phyloP scores from a whole-genome alignment of 1,140 invertebrate genomes.

The Drosophila nikananu region DNA sequence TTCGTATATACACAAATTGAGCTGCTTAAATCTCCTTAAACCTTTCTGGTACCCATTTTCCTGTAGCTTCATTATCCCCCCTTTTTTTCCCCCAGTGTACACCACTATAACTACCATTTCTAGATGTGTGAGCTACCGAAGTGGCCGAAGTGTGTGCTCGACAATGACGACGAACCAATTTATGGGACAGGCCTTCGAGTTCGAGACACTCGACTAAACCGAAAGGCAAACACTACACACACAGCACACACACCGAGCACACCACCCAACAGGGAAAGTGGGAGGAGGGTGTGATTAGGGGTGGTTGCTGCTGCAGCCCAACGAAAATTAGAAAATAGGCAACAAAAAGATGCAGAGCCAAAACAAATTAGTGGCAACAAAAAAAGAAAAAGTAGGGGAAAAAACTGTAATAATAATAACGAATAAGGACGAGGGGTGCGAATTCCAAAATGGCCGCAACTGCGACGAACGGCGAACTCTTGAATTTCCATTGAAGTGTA shows the following conservation, averaged over 20 bases:
- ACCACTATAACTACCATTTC: conserved; percentile 6
- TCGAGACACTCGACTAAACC: conserved; percentile 52
- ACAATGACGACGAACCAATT: conserved; percentile 77
- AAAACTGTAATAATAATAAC: conserved; percentile 14
- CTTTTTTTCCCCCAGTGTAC: neutral
- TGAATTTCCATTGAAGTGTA: conserved; percentile 78
- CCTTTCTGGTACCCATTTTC: neutral
- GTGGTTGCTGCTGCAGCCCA: conserved; percentile 22
- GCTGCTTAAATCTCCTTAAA: too few species aligned
- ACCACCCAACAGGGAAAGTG: conserved; percentile 7
- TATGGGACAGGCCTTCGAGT: conserved; percentile 58
- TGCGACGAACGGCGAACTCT: conserved; percentile 26
- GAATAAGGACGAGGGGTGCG: conserved; percentile 34
- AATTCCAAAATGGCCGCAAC: conserved; percentile 67
- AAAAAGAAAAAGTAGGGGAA: neutral
- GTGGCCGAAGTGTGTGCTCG: conserved; percentile 65
- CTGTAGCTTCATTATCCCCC: neutral
- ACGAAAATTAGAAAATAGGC: conserved; percentile 75
- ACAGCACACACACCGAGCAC: conserved; percentile 26
- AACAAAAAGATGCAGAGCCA: conserved; percentile 48
- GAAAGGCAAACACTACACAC: conserved; percentile 62
- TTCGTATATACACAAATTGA: too few species aligned
- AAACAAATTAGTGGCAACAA: conserved; percentile 65
- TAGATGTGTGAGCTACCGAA: conserved; percentile 58
- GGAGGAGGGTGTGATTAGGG: conserved; percentile 14